Evolutionary conservation across 2,797 vertebrate genomes (phyloP).

Genomic region (Anguilla megastoma): DNA sequence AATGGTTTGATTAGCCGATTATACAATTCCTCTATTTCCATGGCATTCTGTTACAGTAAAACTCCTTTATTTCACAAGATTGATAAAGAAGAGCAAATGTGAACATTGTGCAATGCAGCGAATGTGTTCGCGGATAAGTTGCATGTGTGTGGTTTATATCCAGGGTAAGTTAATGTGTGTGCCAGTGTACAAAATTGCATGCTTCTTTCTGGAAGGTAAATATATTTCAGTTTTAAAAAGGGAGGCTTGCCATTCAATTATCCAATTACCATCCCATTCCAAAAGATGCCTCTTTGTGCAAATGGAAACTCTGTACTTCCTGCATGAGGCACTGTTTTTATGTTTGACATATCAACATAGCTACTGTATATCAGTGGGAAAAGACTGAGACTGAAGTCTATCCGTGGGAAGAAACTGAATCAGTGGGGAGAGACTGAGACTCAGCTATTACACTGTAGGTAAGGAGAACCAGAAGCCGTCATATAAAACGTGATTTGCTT

Average conservation of each 20-base stretch:
- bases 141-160: background rate
- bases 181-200: background rate
- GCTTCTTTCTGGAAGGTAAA: background rate
- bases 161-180: background rate
- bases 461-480: background rate
- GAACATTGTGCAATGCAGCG: background rate
- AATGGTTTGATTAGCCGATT: slow-evolving; percentile 56
- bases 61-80: slow-evolving; percentile 47
- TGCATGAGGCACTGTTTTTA: background rate
- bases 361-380: background rate
- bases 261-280: background rate
- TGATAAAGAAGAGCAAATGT: slow-evolving; percentile 41
- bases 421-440: slow-evolving; percentile 3
- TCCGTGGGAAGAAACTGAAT: background rate
- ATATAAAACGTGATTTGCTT: background rate
- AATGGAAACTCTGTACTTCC: background rate
- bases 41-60: slow-evolving; percentile 52
- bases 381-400: background rate
- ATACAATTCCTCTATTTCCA: slow-evolving; percentile 55
- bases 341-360: background rate
- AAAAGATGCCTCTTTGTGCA: background rate
- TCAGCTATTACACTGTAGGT: background rate
- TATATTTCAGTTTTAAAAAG: background rate
- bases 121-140: background rate
- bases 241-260: background rate